phyloP scores from a whole-genome alignment of 2,797 vertebrate genomes.

The Malacoctenus gilli region DNA sequence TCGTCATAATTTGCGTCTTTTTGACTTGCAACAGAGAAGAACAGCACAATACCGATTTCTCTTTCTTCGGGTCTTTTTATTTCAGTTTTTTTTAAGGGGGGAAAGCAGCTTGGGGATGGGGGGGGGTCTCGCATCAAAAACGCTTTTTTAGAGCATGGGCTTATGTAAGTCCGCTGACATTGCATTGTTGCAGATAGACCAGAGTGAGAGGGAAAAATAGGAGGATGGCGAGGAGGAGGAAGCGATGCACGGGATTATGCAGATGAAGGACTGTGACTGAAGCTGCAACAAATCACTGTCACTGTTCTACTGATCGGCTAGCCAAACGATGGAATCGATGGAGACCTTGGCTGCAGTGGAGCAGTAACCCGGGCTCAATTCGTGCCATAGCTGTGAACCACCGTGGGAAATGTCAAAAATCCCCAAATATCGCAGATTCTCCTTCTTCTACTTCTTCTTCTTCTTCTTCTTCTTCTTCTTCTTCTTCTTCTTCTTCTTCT shows the following conservation, averaged over 20 bases:
- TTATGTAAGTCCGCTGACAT: constrained; percentile 53
- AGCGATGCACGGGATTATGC: constrained; percentile 54
- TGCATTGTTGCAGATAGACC: constrained; percentile 17
- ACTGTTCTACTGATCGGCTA: constrained; percentile 12
- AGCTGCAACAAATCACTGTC: constrained; percentile 42
- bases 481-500: too few species aligned
- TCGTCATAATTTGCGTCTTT: constrained; percentile 24
- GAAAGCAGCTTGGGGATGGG: too few species aligned
- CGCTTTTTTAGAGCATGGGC: constrained; percentile 10
- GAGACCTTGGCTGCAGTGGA: too few species aligned
- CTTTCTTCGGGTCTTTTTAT: constrained; percentile 32
- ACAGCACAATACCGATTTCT: constrained; percentile 44
- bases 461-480: too few species aligned
- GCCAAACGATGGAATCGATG: constrained; percentile 41
- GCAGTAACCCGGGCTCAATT: too few species aligned
- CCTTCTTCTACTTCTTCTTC: too few species aligned
- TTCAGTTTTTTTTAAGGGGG: constrained; percentile 26
- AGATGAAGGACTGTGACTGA: constrained; percentile 40
- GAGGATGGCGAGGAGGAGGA: constrained; percentile 3
- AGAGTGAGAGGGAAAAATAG: constrained; percentile 13
- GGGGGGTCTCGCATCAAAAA: constrained; percentile 18
- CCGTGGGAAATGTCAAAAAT: too few species aligned
- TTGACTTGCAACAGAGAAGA: constrained; percentile 9
- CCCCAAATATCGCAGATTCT: too few species aligned
- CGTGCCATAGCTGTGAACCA: too few species aligned